Evolutionary conservation across 1,140 invertebrate genomes (phyloP), one percentile per base, ranked within the genome.

Genomic region (Macrobrachium nipponense): DNA sequence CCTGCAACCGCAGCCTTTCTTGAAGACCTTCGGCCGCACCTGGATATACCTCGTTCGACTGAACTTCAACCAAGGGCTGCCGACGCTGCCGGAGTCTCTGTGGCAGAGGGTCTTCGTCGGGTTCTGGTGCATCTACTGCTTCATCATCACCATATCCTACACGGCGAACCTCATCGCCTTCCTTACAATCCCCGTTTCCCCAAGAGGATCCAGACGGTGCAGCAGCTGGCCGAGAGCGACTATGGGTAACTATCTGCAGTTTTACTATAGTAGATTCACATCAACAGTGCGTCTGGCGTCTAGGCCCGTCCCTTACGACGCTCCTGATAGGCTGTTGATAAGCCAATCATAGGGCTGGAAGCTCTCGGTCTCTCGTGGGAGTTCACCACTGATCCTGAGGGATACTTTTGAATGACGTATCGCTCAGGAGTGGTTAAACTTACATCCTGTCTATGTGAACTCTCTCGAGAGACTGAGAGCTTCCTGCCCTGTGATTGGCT

Each of bases 141-240:
- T 79, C 59, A 27, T 79, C 77, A 58, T 79, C 20, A n/a, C 61
- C 20, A 62, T 36, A 2, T 51, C 77, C 77, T 79, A 62, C 59
- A 79, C 60, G 8, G 77, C 77, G 27, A 79, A 79, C 59, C 77
- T 79, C 77, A 79, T 79, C 59, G 77, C 77, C 77, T 79, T 79
- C 77, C 60, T 79, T 58, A 79, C 77, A 51, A 79, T 64, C 17
- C 77, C 77, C 43, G 77, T 79, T 79, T 79, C 27, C 77, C 77
- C 23, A 10, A 36, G 60, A 58, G 77, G 10, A 60, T 79, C 60
- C 59, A 79, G 23, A 79, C 77, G 18, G 17, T 79, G 18, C 11
- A 79, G 7, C 44, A 76, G 5, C 18, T 76, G 73, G 43, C 73
- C 12, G 18, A 76, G 36, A 59, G 44, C 14, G 12, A 76, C 18